Evolutionary conservation across 2,113 vertebrate genomes (phyloP), one percentile per base, ranked within the genome.

Genomic region (Hiodon tergisus): DNA sequence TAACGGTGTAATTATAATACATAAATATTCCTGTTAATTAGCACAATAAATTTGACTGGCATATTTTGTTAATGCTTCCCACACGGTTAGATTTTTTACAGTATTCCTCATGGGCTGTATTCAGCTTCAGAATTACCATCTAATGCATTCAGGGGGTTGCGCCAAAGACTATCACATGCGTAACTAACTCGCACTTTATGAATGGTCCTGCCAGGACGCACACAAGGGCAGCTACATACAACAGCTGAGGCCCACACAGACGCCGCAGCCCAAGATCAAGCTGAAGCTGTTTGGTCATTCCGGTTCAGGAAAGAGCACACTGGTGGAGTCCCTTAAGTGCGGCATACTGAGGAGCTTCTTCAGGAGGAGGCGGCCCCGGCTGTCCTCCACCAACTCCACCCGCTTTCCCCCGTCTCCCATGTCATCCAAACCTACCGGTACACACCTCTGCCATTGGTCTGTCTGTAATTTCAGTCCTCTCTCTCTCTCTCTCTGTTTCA

Each of bases 331-430:
- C 11, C 92, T 99, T 67, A 98, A 96, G 70, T 99, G 97, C 0
- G 97, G 97, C 62, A 94, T 98, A 77, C 86, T 99, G 74, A 86
- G 97, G 78, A 95, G 97, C 84, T 96, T 99, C 83, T 99, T 99
- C 88, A 89, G 95, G 75, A 92, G 97, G 68, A 91, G 93, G 73
- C 88, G 96, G 68, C 94, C 94, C 9, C 89, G 95, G 2, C 86
- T 96, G 0, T 90, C 92, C 17, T 94, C 93, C 62, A 89, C 91
- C 81, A 96, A 89, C 81, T 89, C 93, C 0, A 79, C 88, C 5
- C 90, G 95, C 4, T 96, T 96, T 74, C 96, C 96, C 0, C 93
- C 94, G 5, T 98, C 96, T 1, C 95, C 97, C 8, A 77, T 95
- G 85, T 93, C 90, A 75, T 89, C 93, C 83, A 98, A 95, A 84